Percentiles rank a stretch among this genome's conserved stretches.
phyloP scores from a whole-genome alignment of 2,113 vertebrate genomes.

The Neodontobutis hainanensis region DNA sequence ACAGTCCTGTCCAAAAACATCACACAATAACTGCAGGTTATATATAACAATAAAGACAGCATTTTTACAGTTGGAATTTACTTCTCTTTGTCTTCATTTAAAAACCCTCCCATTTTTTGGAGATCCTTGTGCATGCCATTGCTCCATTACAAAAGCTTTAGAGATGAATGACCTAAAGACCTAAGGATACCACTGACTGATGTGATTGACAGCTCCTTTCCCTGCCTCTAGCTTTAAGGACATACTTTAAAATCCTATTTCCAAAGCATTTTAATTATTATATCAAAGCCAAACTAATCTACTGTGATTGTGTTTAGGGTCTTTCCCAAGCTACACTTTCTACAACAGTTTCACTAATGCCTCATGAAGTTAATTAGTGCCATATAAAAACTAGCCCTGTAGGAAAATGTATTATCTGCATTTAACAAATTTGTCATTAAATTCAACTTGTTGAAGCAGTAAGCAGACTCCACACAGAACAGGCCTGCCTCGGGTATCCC shows the following conservation, averaged over 20 bases:
- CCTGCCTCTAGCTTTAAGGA: neutral
- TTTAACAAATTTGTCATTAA: slow-evolving; percentile 2
- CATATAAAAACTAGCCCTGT: neutral
- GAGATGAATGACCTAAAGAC: neutral
- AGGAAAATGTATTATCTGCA: neutral
- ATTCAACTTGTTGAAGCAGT: neutral
- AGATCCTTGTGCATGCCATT: neutral
- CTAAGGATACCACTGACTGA: neutral
- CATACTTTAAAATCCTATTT: neutral
- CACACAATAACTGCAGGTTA: neutral
- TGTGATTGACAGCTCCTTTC: slow-evolving; percentile 5
- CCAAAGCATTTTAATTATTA: neutral
- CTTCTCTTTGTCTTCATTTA: neutral
- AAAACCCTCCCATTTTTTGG: neutral
- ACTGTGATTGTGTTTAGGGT: neutral
- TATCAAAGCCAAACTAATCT: neutral
- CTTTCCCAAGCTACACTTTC: neutral
- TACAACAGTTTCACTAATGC: neutral
- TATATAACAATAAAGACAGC: slow-evolving; percentile 12
- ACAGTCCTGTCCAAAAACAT: no score
- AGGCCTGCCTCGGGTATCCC: neutral
- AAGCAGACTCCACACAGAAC: neutral
- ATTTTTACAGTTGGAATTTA: slow-evolving; percentile 5
- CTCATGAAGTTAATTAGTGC: neutral
- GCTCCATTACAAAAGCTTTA: slow-evolving; percentile 1